phyloP scores from a whole-genome alignment of 2,113 vertebrate genomes.

The Sula dactylatra region DNA sequence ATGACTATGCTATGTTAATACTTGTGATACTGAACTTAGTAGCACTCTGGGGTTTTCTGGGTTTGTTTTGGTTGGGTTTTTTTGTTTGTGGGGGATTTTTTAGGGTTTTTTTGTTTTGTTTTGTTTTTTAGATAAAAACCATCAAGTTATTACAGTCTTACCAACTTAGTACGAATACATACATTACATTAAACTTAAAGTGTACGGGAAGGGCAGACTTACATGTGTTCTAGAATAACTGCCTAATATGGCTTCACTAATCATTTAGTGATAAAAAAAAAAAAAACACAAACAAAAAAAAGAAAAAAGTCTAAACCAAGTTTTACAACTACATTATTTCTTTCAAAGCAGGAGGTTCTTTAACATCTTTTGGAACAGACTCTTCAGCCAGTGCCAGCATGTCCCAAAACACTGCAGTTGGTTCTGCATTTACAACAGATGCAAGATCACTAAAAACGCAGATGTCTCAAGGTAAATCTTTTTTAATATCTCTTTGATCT shows the following conservation, averaged over 20 bases:
- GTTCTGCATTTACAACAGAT: conserved; percentile 78
- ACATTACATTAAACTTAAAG: neutral
- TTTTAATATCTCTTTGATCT: neutral
- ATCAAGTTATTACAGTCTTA: neutral
- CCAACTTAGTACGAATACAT: neutral
- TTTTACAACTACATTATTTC: neutral
- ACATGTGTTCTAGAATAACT: neutral
- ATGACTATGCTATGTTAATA: neutral
- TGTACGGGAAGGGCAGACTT: neutral
- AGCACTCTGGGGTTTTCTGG: neutral
- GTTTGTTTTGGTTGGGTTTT: too few species aligned
- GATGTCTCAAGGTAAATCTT: conserved; percentile 79
- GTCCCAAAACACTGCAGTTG: conserved; percentile 77
- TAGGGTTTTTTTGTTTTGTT: neutral
- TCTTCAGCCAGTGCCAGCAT: conserved; percentile 71
- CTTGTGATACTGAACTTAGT: neutral
- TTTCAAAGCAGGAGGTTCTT: conserved; percentile 80
- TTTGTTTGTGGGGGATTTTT: neutral
- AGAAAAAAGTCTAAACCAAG: neutral
- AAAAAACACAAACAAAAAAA: neutral
- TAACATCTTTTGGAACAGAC: conserved; percentile 82
- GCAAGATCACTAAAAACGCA: conserved; percentile 79
- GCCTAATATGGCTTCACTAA: neutral
- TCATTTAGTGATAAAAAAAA: neutral
- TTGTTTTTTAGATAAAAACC: neutral